These are phyloP conservation scores for Phoeniculus purpureus DNA, from an alignment of 2,797 vertebrate species.

Conservation along the genomic window DNA sequence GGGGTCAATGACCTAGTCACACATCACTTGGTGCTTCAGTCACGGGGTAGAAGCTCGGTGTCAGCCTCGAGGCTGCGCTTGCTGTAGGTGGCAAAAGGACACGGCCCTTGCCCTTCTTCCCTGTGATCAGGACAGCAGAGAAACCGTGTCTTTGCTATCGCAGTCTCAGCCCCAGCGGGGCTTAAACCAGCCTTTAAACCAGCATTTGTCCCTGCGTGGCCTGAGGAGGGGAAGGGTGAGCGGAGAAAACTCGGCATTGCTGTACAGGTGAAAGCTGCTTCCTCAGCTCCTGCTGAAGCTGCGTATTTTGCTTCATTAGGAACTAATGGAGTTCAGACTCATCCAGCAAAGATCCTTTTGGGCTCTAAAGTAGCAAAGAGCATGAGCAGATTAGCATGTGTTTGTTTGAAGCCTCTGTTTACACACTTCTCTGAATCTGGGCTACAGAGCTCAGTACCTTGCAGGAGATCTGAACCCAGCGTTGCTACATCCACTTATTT, in stretches of 20 bases:
- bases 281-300: background rate
- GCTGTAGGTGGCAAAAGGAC: background rate
- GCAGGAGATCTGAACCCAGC: background rate
- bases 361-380: background rate
- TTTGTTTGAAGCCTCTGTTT: background rate
- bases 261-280: background rate
- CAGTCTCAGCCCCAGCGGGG: accelerated
- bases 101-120: background rate
- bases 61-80: background rate
- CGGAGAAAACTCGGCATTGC: accelerated
- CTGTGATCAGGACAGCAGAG: background rate
- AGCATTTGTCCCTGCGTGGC: too few species aligned
- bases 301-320: background rate
- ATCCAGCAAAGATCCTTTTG: background rate
- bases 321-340: background rate
- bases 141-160: accelerated
- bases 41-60: too few species aligned
- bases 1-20: background rate
- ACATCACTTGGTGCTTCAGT: background rate
- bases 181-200: too few species aligned
- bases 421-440: background rate
- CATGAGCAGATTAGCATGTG: background rate
- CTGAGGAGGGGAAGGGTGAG: background rate
- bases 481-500: background rate
- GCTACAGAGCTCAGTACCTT: background rate